Evolutionary conservation across 2,113 vertebrate genomes (phyloP).

Genomic region (Chaetodon auriga): DNA sequence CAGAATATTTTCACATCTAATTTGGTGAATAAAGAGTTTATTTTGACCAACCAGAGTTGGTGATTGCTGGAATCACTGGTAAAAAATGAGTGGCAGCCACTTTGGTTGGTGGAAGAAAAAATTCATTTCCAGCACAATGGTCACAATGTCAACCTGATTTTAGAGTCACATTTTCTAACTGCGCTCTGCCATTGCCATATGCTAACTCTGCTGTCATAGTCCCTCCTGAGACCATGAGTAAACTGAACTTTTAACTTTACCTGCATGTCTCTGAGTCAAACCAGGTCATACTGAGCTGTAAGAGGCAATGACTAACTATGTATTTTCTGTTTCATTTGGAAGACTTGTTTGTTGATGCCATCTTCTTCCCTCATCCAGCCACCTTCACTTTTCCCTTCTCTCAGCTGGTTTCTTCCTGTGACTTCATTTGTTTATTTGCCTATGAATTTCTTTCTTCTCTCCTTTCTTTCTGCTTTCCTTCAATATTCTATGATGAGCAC

Average conservation of each 20-base stretch:
- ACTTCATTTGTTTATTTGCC: background rate
- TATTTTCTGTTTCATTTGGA: background rate
- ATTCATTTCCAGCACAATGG: too few species aligned
- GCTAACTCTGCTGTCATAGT: too few species aligned
- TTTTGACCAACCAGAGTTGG: too few species aligned
- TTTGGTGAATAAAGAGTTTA: too few species aligned
- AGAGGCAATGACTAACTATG: background rate
- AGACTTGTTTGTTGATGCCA: background rate
- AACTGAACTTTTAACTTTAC: background rate
- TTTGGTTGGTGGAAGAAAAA: too few species aligned
- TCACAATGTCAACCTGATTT: too few species aligned
- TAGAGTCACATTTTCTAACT: too few species aligned
- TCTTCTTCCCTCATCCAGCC: background rate
- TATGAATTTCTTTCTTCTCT: slow-evolving; percentile 17
- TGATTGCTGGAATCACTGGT: too few species aligned
- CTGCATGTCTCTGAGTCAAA: background rate
- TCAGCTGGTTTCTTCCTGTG: background rate
- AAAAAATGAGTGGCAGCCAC: too few species aligned
- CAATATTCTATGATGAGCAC: slow-evolving; percentile 56
- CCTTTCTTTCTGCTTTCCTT: background rate
- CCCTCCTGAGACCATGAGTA: background rate
- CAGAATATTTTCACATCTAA: too few species aligned
- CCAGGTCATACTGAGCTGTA: background rate
- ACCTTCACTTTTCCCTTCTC: background rate
- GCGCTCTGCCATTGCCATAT: too few species aligned